These are phyloP conservation scores for Odontocerum albicorne DNA, from an alignment of 2,888 invertebrate genomes.

Conservation along the genomic window DNA sequence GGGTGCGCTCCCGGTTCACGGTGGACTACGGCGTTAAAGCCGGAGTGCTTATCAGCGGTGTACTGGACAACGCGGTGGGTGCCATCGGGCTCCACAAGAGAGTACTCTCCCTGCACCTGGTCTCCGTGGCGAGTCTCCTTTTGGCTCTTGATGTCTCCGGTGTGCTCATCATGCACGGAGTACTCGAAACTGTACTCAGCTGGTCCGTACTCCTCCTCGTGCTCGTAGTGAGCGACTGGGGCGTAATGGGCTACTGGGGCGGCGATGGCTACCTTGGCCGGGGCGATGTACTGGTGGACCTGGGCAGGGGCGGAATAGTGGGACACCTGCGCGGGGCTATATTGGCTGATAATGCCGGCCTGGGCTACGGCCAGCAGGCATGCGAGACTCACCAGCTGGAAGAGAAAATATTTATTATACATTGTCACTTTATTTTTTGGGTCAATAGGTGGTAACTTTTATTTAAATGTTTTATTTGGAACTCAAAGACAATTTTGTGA, in stretches of 20 bases:
- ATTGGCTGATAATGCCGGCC: too few species aligned
- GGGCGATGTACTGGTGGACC: conserved; percentile 31
- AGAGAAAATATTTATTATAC: conserved; percentile 13
- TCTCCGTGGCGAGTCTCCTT: conserved; percentile 51
- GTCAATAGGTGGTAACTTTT: too few species aligned
- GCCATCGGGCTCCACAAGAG: conserved; percentile 59
- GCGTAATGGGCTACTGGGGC: neutral
- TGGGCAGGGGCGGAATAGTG: conserved; percentile 22
- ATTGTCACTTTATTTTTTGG: too few species aligned
- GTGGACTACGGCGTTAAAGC: conserved; percentile 53
- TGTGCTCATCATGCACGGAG: conserved; percentile 40
- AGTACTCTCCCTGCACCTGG: conserved; percentile 59
- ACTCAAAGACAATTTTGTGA: too few species aligned
- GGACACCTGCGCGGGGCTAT: conserved; percentile 23
- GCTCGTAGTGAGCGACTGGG: too few species aligned
- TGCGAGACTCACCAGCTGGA: conserved; percentile 26
- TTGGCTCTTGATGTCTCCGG: conserved; percentile 53
- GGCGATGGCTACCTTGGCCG: conserved; percentile 15
- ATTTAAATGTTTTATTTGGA: neutral
- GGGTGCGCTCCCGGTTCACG: conserved; percentile 49
- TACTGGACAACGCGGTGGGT: conserved; percentile 59
- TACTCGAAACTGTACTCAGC: conserved; percentile 30
- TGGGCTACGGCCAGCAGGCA: too few species aligned
- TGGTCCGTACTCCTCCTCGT: too few species aligned
- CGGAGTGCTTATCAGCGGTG: conserved; percentile 56